phyloP scores from a whole-genome alignment of 2,797 vertebrate genomes.

The Squalus acanthias region DNA sequence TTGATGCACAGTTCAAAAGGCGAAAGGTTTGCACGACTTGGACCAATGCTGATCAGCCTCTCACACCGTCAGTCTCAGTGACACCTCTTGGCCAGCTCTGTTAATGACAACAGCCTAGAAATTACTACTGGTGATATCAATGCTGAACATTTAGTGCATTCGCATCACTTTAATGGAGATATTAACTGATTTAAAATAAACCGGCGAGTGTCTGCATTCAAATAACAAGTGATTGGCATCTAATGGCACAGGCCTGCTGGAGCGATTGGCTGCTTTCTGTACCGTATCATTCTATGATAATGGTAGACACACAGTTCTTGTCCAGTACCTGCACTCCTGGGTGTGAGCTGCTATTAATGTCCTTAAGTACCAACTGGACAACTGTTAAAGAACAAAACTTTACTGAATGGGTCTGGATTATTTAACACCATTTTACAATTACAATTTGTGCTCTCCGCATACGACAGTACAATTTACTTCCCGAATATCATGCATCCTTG shows the following conservation, averaged over 20 bases:
- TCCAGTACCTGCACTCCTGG: too few relatives aligned
- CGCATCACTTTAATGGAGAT: not conserved
- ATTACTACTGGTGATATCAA: not conserved
- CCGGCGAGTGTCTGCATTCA: not conserved
- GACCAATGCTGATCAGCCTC: not conserved
- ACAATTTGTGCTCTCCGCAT: too few relatives aligned
- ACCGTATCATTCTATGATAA: too few relatives aligned
- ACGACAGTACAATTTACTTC: not conserved
- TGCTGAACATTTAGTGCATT: not conserved
- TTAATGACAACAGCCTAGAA: not conserved
- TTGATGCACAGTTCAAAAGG: not conserved
- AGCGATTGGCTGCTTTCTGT: too few relatives aligned
- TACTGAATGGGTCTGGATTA: too few relatives aligned
- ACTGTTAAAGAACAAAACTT: too few relatives aligned
- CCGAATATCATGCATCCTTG: not conserved
- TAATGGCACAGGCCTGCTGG: not conserved
- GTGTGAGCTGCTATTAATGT: too few relatives aligned
- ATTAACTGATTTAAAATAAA: not conserved
- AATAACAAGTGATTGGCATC: not conserved
- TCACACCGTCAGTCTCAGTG: not conserved
- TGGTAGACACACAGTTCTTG: too few relatives aligned
- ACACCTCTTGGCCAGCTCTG: not conserved
- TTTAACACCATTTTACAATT: too few relatives aligned
- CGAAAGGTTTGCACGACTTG: not conserved
- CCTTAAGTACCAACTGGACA: too few relatives aligned